Conservation (phyloP, 2,113 vertebrate species). For the Chamaetylas fuelleborni region DNA sequence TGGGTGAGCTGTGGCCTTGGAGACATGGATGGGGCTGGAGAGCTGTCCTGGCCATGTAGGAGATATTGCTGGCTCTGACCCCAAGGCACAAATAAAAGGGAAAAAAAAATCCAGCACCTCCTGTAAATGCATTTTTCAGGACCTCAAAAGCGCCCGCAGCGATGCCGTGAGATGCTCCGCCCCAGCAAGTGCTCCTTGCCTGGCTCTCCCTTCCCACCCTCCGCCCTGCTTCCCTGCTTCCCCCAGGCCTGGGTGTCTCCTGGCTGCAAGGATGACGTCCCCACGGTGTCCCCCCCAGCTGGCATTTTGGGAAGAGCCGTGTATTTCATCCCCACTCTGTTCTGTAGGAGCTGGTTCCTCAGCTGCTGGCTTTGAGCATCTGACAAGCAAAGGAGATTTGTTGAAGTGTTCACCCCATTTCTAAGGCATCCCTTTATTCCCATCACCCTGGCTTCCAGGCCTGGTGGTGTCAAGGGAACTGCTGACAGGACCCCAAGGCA, state of each 20-base stretch:
- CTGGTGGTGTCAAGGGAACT: background rate
- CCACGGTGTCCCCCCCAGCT: background rate
- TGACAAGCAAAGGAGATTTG: background rate
- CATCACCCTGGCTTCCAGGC: background rate
- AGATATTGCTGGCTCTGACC: background rate
- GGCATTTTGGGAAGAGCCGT: background rate
- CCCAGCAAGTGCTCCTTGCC: background rate
- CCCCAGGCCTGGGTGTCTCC: background rate
- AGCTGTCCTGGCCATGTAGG: background rate
- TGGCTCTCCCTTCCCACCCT: background rate
- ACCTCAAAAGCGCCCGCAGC: background rate
- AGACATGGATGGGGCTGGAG: background rate
- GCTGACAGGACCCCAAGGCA: background rate
- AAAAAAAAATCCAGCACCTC: background rate
- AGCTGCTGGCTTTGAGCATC: background rate
- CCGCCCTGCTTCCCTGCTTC: background rate
- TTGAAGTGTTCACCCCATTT: background rate
- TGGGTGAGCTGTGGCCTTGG: background rate
- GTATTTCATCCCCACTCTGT: rapidly evolving
- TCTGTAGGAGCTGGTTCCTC: background rate
- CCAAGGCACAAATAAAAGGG: background rate
- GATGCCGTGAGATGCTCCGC: rapidly evolving
- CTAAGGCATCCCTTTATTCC: no score
- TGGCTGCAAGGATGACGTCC: rapidly evolving
- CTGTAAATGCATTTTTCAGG: background rate